Evolutionary conservation across 23 tunicate genomes (phyloP).

Genomic region (Styela plicata): DNA sequence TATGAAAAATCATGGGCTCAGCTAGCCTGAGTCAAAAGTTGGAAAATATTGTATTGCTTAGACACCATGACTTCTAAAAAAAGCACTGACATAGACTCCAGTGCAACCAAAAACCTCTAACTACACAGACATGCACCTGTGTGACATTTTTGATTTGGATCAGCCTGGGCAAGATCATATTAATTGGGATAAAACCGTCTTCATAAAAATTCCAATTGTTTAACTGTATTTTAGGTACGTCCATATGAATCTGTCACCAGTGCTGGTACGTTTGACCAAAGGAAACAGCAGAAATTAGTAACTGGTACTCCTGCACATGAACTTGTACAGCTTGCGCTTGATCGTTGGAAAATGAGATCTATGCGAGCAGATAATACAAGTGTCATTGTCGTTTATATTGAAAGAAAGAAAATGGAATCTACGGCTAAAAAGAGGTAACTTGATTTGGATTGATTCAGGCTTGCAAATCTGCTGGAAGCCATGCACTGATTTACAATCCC

Average conservation of each 20-base stretch:
- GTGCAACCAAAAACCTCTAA: too few species aligned
- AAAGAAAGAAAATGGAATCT: slow-evolving; percentile 58
- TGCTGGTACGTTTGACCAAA: slow-evolving; percentile 27
- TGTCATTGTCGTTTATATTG: slow-evolving; percentile 81
- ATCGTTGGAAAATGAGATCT: slow-evolving; percentile 66
- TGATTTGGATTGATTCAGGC: too few species aligned
- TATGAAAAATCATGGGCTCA: too few species aligned
- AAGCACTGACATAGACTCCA: too few species aligned
- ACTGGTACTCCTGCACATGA: slow-evolving; percentile 79
- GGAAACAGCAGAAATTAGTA: slow-evolving; percentile 11
- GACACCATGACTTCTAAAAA: too few species aligned
- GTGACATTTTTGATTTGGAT: background rate
- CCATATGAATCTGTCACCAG: slow-evolving; percentile 33
- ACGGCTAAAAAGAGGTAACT: slow-evolving; percentile 10
- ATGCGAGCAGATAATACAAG: slow-evolving; percentile 94
- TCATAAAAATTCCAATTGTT: too few species aligned
- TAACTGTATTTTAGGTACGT: slow-evolving; percentile 23
- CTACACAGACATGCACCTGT: background rate
- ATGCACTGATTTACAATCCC: too few species aligned
- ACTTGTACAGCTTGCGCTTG: slow-evolving; percentile 72
- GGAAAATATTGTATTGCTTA: too few species aligned
- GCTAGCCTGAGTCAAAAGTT: too few species aligned
- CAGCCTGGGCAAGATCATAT: too few species aligned
- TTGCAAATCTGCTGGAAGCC: too few species aligned
- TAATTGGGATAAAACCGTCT: background rate